phyloP scores from a whole-genome alignment of 2,113 vertebrate species.

The Bungarus multicinctus region DNA sequence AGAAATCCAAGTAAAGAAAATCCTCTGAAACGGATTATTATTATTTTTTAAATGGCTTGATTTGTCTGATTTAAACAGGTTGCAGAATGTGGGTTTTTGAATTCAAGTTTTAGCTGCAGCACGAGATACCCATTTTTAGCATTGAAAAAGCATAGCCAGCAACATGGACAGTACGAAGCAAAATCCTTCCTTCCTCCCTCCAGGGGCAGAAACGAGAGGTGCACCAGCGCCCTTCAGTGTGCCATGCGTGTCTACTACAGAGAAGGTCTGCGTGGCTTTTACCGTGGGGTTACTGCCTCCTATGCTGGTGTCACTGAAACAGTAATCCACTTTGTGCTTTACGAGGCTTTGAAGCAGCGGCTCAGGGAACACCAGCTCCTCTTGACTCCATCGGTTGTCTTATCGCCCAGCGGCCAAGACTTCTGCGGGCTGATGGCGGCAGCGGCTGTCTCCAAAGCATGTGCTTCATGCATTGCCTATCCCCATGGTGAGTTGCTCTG shows the following conservation, averaged over 20 bases:
- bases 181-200: background rate
- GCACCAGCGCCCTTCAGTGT: constrained; percentile 53
- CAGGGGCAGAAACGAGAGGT: constrained; percentile 44
- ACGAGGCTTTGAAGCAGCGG: constrained; percentile 60
- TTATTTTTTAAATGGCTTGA: background rate
- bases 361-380: constrained; percentile 42
- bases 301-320: constrained; percentile 67
- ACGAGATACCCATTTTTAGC: background rate
- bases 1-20: background rate
- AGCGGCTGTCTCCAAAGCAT: constrained; percentile 63
- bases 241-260: constrained; percentile 52
- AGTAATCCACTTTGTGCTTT: constrained; percentile 66
- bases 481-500: constrained; percentile 60
- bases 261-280: constrained; percentile 62
- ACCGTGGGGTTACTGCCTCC: constrained; percentile 65
- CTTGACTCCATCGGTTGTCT: constrained; percentile 23
- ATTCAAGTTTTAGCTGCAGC: background rate
- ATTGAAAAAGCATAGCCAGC: too few species aligned
- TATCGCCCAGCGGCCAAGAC: constrained; percentile 33
- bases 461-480: constrained; percentile 61
- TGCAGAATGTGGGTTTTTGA: background rate
- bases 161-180: background rate
- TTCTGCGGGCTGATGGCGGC: constrained; percentile 64
- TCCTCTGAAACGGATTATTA: background rate
- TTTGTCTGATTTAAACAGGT: background rate